Evolutionary conservation across 2,113 vertebrate genomes (phyloP).

Genomic region (Saguinus imperator): DNA sequence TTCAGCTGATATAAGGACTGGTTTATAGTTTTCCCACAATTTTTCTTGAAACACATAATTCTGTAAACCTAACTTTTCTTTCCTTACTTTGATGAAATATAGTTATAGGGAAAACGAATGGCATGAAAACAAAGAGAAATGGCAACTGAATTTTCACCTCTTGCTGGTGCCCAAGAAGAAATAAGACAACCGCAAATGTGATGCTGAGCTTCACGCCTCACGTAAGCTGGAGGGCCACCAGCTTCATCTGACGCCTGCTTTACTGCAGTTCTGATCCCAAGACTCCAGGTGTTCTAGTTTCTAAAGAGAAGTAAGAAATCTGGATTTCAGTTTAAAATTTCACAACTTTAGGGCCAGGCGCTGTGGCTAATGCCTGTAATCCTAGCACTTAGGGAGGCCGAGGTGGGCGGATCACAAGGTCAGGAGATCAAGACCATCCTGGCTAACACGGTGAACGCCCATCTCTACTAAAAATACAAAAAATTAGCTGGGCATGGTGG

Average conservation of each 20-base stretch:
- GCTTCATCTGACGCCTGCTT: accelerated
- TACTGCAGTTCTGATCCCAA: neutral
- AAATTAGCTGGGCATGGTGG: no score
- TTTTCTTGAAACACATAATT: neutral
- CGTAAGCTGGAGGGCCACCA: neutral
- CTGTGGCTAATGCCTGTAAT: no score
- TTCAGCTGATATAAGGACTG: neutral
- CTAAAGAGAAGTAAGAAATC: neutral
- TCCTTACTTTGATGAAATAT: neutral
- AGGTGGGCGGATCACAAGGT: no score
- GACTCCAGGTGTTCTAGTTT: neutral
- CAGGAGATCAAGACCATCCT: no score
- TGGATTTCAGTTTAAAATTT: neutral
- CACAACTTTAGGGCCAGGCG: neutral
- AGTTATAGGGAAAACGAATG: neutral
- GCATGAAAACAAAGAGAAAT: neutral
- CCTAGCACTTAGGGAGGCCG: no score
- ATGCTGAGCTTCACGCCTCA: accelerated
- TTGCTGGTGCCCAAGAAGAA: neutral
- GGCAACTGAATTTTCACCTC: neutral
- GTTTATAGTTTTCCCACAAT: neutral
- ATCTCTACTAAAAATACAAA: no score
- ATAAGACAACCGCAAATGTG: neutral
- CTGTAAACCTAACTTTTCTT: neutral
- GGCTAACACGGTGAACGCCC: no score